Evolutionary conservation across 2,888 invertebrate species (phyloP), one percentile per base, ranked within the genome.

Genomic region (Neoscelio sp.): DNA sequence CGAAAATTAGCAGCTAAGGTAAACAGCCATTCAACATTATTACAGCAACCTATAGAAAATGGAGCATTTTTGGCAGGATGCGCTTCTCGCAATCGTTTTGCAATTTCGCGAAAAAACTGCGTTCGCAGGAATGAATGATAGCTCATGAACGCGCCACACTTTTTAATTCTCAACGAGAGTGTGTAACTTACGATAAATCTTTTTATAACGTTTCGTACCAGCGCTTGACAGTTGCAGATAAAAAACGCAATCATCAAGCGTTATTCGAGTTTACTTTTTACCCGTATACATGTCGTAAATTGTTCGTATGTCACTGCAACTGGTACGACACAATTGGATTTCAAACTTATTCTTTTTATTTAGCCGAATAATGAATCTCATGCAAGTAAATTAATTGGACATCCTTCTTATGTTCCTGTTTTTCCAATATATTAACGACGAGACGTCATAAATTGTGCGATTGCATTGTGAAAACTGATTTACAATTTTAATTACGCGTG

Each of bases 1-100:
- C n/a, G n/a, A n/a, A n/a, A n/a, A n/a, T n/a, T 98, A 75, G 94
- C 97, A 67, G 96, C 96, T 52, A 97, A 97, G 91, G 90, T 90
- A 77, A 77, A 70, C 52, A 52, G 5, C 12, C 42, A 26, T 20
- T 65, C 8, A 26, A n/a, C n/a, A 17, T 50, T 48, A 40, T 20
- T 58, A 30, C 46, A 23, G 4, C 13, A 17, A 10, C 30, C 6
- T 4, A 13, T 20, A 28, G 7, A 12, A 23, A 40, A 33, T 13
- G 50, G 33, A 28, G n/a, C 35, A 30, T 12, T 62, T 71, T 73
- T 62, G 46, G 52, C 46, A n/a, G 28, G 23, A 73, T 33, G 35
- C 40, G 23, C 30, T 62, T 35, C 10, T 10, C 35, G 35, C 67
- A 18, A 54, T 35, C 35, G 20, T 71, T 64, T 58, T 48, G 35